These are phyloP conservation scores for Onychomys arenicola DNA, from an alignment of 2,797 vertebrate species.

Conservation along the genomic window DNA sequence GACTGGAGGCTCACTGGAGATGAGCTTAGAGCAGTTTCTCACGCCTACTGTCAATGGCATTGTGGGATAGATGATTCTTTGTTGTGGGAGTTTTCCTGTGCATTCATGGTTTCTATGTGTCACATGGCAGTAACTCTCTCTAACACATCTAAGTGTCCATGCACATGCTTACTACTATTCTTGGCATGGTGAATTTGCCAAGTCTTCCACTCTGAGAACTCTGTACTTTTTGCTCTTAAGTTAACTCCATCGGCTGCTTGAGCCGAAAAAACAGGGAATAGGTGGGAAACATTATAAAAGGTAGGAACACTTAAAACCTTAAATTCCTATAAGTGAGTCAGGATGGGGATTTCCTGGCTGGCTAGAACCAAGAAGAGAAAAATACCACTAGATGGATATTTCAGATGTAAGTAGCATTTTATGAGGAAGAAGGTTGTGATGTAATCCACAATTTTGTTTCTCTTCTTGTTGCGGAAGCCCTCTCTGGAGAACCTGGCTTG, in stretches of 20 bases:
- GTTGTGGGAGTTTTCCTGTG: not conserved
- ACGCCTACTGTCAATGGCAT: rapidly evolving
- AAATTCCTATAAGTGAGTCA: not conserved
- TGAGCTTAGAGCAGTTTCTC: not conserved
- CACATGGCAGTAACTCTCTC: not conserved
- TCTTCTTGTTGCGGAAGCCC: not conserved
- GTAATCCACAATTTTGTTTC: not conserved
- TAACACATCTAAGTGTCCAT: not conserved
- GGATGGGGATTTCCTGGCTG: not conserved
- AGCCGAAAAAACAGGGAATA: not conserved
- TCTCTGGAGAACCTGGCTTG: not conserved
- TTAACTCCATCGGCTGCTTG: not conserved
- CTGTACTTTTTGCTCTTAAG: not conserved
- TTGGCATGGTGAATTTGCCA: not conserved
- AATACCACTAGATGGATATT: not conserved
- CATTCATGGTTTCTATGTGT: not conserved
- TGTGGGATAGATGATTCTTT: not conserved
- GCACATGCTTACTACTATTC: not conserved
- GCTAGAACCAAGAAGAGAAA: not conserved
- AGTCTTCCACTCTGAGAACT: not conserved
- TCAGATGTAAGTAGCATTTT: not conserved
- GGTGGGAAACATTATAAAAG: not conserved
- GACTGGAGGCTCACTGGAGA: not conserved
- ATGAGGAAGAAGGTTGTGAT: not conserved
- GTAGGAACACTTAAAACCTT: not conserved